Evolutionary conservation across 2,888 invertebrate genomes (phyloP), one percentile per base, ranked within the genome.

Genomic region (Callinectes sapidus): DNA sequence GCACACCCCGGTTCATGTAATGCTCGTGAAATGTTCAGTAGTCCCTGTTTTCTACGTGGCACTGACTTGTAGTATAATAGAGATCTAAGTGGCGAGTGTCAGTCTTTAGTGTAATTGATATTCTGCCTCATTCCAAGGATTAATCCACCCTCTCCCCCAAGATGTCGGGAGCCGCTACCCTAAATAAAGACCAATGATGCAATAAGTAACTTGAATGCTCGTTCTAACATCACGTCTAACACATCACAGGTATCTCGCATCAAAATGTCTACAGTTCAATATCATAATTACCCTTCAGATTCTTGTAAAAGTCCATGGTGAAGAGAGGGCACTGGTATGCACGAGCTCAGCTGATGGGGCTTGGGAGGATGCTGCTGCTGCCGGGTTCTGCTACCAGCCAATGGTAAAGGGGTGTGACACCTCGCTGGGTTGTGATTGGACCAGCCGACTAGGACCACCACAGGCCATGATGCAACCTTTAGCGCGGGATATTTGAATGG

Each of bases 291-390:
- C 81, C 81, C 35, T 81, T 81, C 16, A 81, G 18, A 35, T 18
- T 35, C 81, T 81, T 81, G 81, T 81, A 81, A 81, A 81, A 81
- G 35, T 81, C 81, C 81, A 81, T 81, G 32, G 18, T 81, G 3
- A 13, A 14, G 18, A 18, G 16, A 16, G 35, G 32, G 77, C 13
- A 35, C 1, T 14, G 35, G 35, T 14, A 35, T 32, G 35, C 71
- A 71, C 71, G 35, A 0, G 35, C 77, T 13, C 81, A 81, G 81
- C 87, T 87, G 55, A 87, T 87, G 16, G 0, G n/a, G 48, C 28
- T 55, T 3, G 23, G 48, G 14, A n/a, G 1, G n/a, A n/a, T n/a
- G 71, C 5, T 28, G 23, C 71, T 28, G 28, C 28, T 10, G 71
- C 71, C n/a, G 71, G 13, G 89, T 10, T 61, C 61, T 61, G 28